These are phyloP conservation scores for Eumeta japonica DNA, from an alignment of 1,140 invertebrate genomes.

Conservation along the genomic window DNA sequence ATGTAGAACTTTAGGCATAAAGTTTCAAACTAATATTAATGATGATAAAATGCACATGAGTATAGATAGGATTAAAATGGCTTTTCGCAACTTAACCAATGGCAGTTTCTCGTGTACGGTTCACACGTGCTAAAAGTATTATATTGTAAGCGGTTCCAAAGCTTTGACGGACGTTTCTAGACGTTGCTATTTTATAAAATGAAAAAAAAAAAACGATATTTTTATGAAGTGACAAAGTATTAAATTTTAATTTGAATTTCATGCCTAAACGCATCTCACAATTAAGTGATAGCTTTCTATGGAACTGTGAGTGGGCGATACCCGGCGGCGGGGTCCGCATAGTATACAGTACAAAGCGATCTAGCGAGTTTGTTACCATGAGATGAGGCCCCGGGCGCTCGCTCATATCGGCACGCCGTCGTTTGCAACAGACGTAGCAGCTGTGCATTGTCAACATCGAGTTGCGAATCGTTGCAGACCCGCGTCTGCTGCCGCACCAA, in stretches of 20 bases:
- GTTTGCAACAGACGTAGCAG: no score
- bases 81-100: slow-evolving; percentile 32
- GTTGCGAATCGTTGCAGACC: slow-evolving; percentile 44
- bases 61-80: slow-evolving; percentile 43
- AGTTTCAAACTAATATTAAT: slow-evolving; percentile 44
- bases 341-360: slow-evolving; percentile 45
- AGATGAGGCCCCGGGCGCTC: slow-evolving; percentile 9
- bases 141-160: slow-evolving; percentile 18
- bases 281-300: not conserved
- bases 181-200: slow-evolving; percentile 34
- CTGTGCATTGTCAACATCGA: no score
- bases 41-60: slow-evolving; percentile 53
- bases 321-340: no score
- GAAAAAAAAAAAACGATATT: slow-evolving; percentile 41
- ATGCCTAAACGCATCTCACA: not conserved
- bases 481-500: slow-evolving; percentile 54
- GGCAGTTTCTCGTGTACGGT: no score
- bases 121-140: slow-evolving; percentile 30
- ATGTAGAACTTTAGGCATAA: slow-evolving; percentile 53
- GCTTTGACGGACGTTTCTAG: no score
- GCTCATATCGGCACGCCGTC: not conserved
- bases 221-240: slow-evolving; percentile 54
- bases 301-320: not conserved
- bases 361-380: slow-evolving; percentile 48
- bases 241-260: slow-evolving; percentile 35